Percentiles rank a stretch among this genome's conserved stretches.
These are phyloP conservation scores for Corythornis leucogaster DNA, from an alignment of 2,797 vertebrate genomes.

Conservation along the genomic window DNA sequence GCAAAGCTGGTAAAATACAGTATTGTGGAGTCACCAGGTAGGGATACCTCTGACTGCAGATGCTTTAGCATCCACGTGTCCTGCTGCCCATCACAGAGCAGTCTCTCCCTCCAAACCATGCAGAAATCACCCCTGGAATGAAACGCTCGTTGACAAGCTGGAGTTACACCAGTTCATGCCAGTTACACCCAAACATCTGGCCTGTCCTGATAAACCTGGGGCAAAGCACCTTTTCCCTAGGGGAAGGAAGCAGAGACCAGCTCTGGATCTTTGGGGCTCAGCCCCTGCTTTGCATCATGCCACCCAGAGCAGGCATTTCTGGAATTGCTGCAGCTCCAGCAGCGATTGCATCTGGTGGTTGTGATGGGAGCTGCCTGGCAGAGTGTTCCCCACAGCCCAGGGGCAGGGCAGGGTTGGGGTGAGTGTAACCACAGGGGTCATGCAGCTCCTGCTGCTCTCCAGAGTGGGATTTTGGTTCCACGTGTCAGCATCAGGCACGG, in stretches of 20 bases:
- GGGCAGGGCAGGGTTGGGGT: fast-evolving
- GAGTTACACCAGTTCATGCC: background rate
- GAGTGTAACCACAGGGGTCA: fast-evolving
- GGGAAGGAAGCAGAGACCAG: background rate
- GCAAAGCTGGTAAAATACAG: background rate
- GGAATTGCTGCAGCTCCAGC: constrained; percentile 54
- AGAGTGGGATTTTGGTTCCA: fast-evolving
- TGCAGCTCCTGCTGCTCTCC: background rate
- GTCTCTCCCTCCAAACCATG: background rate
- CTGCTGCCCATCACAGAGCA: background rate
- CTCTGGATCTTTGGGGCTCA: background rate
- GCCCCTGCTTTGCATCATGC: constrained; percentile 9
- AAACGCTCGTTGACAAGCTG: background rate
- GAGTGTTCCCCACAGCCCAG: background rate
- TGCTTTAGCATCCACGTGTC: background rate
- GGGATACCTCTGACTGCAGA: background rate
- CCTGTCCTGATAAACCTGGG: background rate
- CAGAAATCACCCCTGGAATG: background rate
- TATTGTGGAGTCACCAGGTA: background rate
- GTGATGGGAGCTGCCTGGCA: background rate
- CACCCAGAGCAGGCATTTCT: constrained; percentile 42
- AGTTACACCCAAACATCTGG: background rate
- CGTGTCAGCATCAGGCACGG: background rate
- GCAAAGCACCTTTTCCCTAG: background rate
- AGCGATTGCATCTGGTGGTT: background rate